These are phyloP conservation scores for Halcyon malimbica DNA, from an alignment of 2,113 vertebrate species.

Conservation along the genomic window DNA sequence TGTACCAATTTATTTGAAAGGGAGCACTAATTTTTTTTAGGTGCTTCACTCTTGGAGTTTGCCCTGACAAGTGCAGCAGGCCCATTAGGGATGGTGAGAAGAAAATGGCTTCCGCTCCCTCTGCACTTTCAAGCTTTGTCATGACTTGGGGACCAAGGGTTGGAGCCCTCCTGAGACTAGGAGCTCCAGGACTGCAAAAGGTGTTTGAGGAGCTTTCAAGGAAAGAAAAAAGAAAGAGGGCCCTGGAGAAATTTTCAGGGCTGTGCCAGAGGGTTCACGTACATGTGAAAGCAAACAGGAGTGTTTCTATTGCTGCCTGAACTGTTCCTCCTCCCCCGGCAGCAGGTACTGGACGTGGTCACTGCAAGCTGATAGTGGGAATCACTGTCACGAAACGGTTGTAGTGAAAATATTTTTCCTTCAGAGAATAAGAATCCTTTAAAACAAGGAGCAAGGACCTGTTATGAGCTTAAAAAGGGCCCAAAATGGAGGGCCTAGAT, in stretches of 20 bases:
- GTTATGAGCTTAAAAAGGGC: neutral
- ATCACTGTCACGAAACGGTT: neutral
- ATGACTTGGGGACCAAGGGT: fast-evolving
- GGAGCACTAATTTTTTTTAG: fast-evolving
- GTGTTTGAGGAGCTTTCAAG: neutral
- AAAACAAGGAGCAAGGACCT: neutral
- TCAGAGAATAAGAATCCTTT: neutral
- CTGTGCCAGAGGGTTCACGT: fast-evolving
- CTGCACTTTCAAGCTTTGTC: fast-evolving
- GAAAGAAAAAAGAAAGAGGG: too few relatives aligned
- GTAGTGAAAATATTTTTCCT: neutral
- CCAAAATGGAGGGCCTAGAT: neutral
- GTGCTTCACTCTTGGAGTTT: neutral
- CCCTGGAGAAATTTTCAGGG: fast-evolving
- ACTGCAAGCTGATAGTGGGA: too few relatives aligned
- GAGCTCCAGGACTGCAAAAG: neutral
- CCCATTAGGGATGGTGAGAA: neutral
- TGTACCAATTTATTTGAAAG: neutral
- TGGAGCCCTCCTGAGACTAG: neutral
- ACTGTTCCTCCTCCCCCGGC: fast-evolving
- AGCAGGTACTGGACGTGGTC: neutral
- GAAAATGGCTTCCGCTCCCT: neutral
- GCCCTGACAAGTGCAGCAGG: neutral
- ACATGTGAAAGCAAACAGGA: neutral
- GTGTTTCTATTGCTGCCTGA: neutral